Evolutionary conservation across 2,888 invertebrate species (phyloP).

Genomic region (Dryobotodes eremita): DNA sequence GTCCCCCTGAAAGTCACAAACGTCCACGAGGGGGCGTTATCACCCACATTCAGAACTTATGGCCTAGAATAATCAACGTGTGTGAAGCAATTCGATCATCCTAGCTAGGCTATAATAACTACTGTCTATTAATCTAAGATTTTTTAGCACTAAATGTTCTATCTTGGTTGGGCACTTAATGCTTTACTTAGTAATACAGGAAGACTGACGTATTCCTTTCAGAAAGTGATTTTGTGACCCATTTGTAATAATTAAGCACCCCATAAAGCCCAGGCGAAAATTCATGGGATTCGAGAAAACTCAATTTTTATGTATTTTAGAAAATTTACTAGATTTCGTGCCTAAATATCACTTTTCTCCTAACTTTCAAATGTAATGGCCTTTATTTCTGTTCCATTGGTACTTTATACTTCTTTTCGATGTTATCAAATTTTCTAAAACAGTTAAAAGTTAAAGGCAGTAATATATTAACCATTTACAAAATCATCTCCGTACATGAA

Average conservation of each 20-base stretch:
- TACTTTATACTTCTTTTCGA: too few relatives aligned
- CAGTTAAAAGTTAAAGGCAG: background rate
- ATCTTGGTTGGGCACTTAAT: background rate
- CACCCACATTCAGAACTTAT: too few relatives aligned
- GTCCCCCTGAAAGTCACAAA: too few relatives aligned
- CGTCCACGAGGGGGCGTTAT: too few relatives aligned
- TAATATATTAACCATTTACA: background rate
- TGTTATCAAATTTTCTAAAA: too few relatives aligned
- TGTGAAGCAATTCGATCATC: background rate
- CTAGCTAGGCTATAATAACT: constrained; percentile 9
- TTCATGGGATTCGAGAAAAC: background rate
- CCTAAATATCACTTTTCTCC: too few relatives aligned
- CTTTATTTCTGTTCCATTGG: too few relatives aligned
- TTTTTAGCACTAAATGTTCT: background rate
- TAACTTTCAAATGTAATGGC: too few relatives aligned
- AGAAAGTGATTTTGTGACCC: background rate
- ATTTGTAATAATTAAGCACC: background rate
- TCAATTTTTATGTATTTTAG: background rate
- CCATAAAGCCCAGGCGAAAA: background rate
- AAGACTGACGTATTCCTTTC: background rate
- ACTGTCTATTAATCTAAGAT: constrained; percentile 3
- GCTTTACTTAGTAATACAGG: background rate
- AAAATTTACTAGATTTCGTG: background rate
- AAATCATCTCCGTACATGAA: background rate
- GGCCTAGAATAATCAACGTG: background rate